Percentiles rank a stretch among this genome's conserved stretches.
These are phyloP conservation scores for Polypedilum pembai DNA, from an alignment of 1,140 invertebrate species.

Conservation along the genomic window DNA sequence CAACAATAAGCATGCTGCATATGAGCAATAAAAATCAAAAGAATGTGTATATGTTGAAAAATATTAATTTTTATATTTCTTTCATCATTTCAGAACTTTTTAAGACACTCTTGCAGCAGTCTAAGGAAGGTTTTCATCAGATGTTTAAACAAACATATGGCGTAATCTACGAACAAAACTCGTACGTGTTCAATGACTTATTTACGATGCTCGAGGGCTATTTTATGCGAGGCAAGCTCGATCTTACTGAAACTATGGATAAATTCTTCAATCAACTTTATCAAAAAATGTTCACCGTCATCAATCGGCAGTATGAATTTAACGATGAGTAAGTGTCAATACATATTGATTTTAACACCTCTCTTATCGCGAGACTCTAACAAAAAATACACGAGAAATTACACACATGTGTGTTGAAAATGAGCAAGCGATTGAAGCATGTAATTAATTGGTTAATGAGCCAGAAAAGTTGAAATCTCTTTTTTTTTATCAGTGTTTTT, in stretches of 20 bases:
- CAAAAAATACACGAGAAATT: neutral
- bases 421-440: neutral
- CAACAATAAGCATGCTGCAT: too few relatives aligned
- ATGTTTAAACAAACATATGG: constrained; percentile 96
- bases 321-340: constrained; percentile 63
- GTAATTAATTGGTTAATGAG: constrained; percentile 13
- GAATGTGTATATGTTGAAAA: too few relatives aligned
- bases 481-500: too few relatives aligned
- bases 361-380: neutral
- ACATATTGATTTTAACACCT: constrained; percentile 1
- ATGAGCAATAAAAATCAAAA: too few relatives aligned
- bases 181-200: constrained; percentile 84
- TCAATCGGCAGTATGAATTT: constrained; percentile 85
- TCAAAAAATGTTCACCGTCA: constrained; percentile 91
- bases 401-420: too few relatives aligned
- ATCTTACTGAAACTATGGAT: constrained; percentile 80
- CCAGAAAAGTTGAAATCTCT: too few relatives aligned
- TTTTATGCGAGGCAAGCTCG: constrained; percentile 71
- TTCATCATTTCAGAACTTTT: constrained; percentile 67
- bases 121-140: constrained; percentile 77
- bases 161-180: constrained; percentile 87
- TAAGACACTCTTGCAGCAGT: constrained; percentile 69
- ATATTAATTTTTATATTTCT: constrained; percentile 26
- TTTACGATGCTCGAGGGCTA: constrained; percentile 87
- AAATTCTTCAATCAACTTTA: constrained; percentile 89